Evolutionary conservation across 1,140 invertebrate species (phyloP), one percentile per base, ranked within the genome.

Genomic region (Antheraea pernyi): DNA sequence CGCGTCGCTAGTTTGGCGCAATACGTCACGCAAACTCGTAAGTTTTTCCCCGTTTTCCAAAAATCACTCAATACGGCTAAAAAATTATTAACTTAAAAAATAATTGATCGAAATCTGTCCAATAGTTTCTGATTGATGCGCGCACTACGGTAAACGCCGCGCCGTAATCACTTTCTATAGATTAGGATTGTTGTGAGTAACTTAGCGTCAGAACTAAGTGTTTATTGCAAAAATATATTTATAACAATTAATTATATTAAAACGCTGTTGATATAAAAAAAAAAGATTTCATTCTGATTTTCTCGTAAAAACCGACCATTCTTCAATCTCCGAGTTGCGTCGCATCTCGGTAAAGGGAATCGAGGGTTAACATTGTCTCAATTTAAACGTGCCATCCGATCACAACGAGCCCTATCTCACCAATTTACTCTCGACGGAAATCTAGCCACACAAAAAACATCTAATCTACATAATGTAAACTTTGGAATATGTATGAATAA

Each of bases 361-460:
- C 59, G 48, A 59, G 59, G 69, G 66, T 69, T n/a, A 67, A 60
- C 68, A 72, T 75, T 72, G 73, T 75, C 67, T 72, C 70, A 70
- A 72, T 72, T 69, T 62, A 65, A 75, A 72, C 60, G 48, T 68
- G 59, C 65, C 65, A 70, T 68, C 59, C 68, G 66, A 72, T 72
- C 74, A 68, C 65, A 42, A 48, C 53, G 42, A 53, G 46, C 46
- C 66, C 65, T 61, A 61, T 72, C 53, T 75, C 74, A 75, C 72
- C 68, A n/a, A 19, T 42, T 67, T 46, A 19, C 59, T 69, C 72
- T 70, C 74, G 19, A 22, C 70, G 74, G 74, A 75, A 79, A 76
- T 75, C 67, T 64, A 67, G 62, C 62, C 53, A 36, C 22, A 65
- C 59, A 65, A 60, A 60, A 53, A 70, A 59, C 72, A 63, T 79